Conservation (phyloP, 2,888 invertebrate genomes). For the Polydrusus pterygomalis region DNA sequence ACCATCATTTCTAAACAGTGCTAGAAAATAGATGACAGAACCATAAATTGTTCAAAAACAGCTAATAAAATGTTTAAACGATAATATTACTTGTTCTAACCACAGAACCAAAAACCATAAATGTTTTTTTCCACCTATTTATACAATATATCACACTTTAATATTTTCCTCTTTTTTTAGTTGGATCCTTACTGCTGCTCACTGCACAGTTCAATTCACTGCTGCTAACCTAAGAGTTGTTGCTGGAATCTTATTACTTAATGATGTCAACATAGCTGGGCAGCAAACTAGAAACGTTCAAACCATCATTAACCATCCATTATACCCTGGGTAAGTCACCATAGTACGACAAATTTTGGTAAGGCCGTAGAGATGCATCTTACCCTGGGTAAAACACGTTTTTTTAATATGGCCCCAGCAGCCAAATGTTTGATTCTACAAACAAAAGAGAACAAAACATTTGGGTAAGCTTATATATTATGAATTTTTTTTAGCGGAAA, state of each 20-base stretch:
- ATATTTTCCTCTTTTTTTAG: constrained; percentile 6
- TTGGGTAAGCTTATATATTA: too few species aligned
- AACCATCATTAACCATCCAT: constrained; percentile 58
- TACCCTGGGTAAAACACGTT: neutral
- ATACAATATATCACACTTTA: too few species aligned
- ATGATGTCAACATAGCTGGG: constrained; percentile 45
- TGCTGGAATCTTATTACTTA: constrained; percentile 60
- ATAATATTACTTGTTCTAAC: too few species aligned
- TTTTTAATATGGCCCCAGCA: too few species aligned
- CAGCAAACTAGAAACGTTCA: constrained; percentile 58
- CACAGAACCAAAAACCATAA: too few species aligned
- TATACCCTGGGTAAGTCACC: constrained; percentile 60
- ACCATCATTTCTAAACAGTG: neutral
- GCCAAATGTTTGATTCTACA: too few species aligned
- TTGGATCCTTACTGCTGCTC: constrained; percentile 41
- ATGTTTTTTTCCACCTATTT: too few species aligned
- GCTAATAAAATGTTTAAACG: too few species aligned
- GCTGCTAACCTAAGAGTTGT: constrained; percentile 56
- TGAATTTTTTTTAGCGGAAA: neutral
- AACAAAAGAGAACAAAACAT: too few species aligned
- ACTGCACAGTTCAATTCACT: constrained; percentile 18
- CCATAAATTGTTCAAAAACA: too few species aligned
- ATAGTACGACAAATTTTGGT: too few species aligned
- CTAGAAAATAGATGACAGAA: neutral
- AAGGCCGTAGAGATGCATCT: too few species aligned